These are phyloP conservation scores for Amblyornis subalaris DNA, from an alignment of 2,113 vertebrate species.

Conservation along the genomic window DNA sequence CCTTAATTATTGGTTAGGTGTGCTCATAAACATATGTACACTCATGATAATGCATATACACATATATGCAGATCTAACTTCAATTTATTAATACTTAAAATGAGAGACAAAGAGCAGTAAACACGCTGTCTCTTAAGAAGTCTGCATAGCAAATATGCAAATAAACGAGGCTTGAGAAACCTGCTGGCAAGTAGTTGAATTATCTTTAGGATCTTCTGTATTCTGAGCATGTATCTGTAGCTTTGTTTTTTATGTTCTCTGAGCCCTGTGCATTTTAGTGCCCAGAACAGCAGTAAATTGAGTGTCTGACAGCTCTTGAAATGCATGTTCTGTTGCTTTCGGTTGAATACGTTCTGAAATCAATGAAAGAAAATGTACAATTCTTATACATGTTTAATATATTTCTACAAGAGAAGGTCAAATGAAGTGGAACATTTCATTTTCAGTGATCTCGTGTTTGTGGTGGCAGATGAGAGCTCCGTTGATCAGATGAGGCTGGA, in stretches of 20 bases:
- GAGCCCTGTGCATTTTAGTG: neutral
- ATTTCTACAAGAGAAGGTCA: constrained; percentile 58
- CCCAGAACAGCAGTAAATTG: constrained; percentile 42
- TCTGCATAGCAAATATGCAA: neutral
- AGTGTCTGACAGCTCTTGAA: constrained; percentile 56
- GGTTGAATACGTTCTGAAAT: constrained; percentile 50
- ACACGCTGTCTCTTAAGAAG: neutral
- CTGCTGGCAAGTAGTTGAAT: neutral
- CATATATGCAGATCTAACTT: neutral
- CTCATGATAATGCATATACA: neutral
- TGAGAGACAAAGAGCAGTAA: neutral
- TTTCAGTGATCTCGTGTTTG: neutral
- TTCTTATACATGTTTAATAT: constrained; percentile 58
- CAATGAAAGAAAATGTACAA: constrained; percentile 35
- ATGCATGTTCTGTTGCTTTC: constrained; percentile 40
- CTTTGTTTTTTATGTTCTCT: constrained; percentile 31
- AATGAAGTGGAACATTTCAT: constrained; percentile 54
- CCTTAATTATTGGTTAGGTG: neutral
- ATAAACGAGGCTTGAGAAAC: neutral
- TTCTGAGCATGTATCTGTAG: constrained; percentile 14
- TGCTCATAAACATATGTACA: neutral
- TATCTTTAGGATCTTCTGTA: neutral
- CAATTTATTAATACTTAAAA: neutral
- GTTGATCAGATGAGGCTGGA: neutral
- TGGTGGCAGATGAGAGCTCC: neutral